phyloP scores from a whole-genome alignment of 2,797 vertebrate genomes.

The Acipenser oxyrinchus region DNA sequence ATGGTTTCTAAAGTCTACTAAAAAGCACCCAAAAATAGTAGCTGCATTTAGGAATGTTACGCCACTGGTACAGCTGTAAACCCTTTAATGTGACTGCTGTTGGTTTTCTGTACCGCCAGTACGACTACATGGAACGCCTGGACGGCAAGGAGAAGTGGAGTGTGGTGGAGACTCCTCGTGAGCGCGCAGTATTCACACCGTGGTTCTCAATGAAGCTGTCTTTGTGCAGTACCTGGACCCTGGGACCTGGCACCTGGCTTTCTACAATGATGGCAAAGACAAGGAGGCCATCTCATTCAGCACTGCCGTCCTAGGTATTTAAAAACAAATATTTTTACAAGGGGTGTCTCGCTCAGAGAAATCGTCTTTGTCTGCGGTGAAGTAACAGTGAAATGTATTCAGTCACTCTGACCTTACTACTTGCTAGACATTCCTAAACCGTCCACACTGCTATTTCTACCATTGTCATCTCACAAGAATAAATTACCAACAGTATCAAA shows the following conservation, averaged over 20 bases:
- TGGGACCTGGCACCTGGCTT: conserved; percentile 92
- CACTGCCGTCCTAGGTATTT: conserved; percentile 79
- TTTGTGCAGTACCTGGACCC: conserved; percentile 93
- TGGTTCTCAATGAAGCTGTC: conserved; percentile 92
- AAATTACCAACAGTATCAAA: too few species aligned
- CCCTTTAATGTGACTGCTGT: neutral
- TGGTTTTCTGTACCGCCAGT: conserved; percentile 49
- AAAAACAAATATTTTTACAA: too few species aligned
- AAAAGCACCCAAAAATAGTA: too few species aligned
- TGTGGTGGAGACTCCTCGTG: conserved; percentile 85
- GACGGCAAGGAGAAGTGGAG: conserved; percentile 98
- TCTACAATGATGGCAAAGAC: conserved; percentile 95
- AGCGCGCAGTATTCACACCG: conserved; percentile 89
- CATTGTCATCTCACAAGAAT: too few species aligned
- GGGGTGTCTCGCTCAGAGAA: too few species aligned
- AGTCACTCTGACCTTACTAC: too few species aligned
- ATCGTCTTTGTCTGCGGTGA: too few species aligned
- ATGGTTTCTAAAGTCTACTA: too few species aligned
- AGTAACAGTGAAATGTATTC: too few species aligned
- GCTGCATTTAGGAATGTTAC: too few species aligned
- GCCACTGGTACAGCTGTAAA: neutral
- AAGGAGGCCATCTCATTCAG: conserved; percentile 89
- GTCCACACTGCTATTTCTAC: too few species aligned
- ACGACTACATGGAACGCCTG: conserved; percentile 95
- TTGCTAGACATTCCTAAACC: too few species aligned